These are phyloP conservation scores for Zygothrica quintamaculata DNA, from an alignment of 2,888 invertebrate genomes.

Conservation along the genomic window DNA sequence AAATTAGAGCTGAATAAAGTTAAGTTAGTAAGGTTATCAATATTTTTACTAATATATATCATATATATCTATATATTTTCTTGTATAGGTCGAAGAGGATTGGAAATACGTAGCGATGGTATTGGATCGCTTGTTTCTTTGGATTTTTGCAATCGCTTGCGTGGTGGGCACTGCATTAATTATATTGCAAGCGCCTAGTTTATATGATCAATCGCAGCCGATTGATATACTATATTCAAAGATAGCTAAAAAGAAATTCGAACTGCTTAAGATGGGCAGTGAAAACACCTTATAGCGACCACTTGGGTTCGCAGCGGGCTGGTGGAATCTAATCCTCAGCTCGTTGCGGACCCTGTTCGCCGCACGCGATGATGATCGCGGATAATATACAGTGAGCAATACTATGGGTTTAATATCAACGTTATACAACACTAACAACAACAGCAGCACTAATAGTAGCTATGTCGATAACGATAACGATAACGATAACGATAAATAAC, in stretches of 20 bases:
- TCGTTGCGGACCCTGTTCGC: conserved; percentile 89
- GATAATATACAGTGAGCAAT: conserved; percentile 82
- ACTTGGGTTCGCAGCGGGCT: conserved; percentile 86
- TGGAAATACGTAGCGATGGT: conserved; percentile 99
- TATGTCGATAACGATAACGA: conserved; percentile 26
- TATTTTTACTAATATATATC: too few species aligned
- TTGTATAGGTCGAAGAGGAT: conserved; percentile 95
- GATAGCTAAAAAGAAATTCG: conserved; percentile 95
- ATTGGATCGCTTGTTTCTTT: conserved; percentile 97
- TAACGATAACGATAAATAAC: conserved; percentile 36
- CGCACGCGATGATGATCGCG: conserved; percentile 86
- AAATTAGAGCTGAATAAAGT: too few species aligned
- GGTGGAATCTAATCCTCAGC: conserved; percentile 89
- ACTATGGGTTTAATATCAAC: conserved; percentile 66
- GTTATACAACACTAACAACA: conserved; percentile 54
- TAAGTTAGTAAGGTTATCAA: too few species aligned
- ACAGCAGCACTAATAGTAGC: conserved; percentile 25
- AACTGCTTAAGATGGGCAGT: conserved; percentile 94
- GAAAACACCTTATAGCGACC: conserved; percentile 85
- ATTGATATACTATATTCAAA: conserved; percentile 96
- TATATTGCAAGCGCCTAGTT: conserved; percentile 95
- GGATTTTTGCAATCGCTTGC: conserved; percentile 97
- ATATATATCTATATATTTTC: conserved; percentile 1
- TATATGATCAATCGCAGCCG: conserved; percentile 95
- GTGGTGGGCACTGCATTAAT: conserved; percentile 94